A percentile compares a stretch with the other conserved stretches of the same genome.
phyloP scores from a whole-genome alignment of 2,888 invertebrate species.

The Cordilura impudica region DNA sequence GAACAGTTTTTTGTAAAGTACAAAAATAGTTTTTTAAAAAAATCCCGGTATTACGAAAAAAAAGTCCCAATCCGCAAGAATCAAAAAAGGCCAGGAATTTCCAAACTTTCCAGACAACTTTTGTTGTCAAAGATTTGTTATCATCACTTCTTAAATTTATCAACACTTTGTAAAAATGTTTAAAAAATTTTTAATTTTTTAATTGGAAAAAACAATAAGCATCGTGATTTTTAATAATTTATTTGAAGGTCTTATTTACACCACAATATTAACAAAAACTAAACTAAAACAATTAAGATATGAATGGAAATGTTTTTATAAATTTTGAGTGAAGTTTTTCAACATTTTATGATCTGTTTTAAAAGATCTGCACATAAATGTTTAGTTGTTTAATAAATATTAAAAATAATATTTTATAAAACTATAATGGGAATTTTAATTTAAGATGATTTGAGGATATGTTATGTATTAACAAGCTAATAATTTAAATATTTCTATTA shows the following conservation, averaged over 20 bases:
- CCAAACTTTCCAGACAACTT: too few relatives aligned
- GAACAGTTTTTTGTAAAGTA: too few relatives aligned
- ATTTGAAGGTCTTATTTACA: neutral
- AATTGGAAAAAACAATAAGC: too few relatives aligned
- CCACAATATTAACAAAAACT: neutral
- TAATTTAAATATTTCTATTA: too few relatives aligned
- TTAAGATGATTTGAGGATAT: neutral
- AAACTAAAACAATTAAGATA: neutral
- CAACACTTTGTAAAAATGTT: neutral
- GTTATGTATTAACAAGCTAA: neutral
- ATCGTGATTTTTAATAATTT: neutral
- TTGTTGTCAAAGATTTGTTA: neutral
- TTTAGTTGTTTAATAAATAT: neutral
- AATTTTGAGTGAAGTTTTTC: neutral
- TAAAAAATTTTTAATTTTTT: too few relatives aligned
- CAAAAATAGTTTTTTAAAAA: too few relatives aligned
- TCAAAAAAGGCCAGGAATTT: neutral
- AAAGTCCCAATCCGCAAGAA: neutral
- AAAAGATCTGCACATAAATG: neutral
- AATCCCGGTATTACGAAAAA: too few relatives aligned
- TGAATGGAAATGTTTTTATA: neutral
- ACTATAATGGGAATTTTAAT: neutral
- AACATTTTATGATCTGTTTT: neutral
- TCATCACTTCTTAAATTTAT: neutral
- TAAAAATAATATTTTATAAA: neutral